Evolutionary conservation across 2,888 invertebrate genomes (phyloP), one percentile per base, ranked within the genome.

Genomic region (Fragum whitleyi): DNA sequence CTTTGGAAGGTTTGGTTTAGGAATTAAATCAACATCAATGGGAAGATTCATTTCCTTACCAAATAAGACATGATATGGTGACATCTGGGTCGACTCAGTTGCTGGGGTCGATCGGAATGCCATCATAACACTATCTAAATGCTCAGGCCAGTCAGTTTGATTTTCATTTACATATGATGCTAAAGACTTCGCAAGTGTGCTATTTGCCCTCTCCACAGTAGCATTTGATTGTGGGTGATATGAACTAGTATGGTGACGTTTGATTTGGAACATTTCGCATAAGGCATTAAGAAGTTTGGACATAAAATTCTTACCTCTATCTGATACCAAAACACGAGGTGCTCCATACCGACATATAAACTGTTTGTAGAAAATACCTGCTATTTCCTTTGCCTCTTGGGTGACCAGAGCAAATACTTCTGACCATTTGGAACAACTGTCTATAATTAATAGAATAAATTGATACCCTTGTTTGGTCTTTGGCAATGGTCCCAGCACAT

Each of bases 351-450:
- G 32, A 19, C 74, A 57, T 28, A 83, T 73, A 7, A 85, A 76
- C 51, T 81, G 77, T 19, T 57, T 78, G 39, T 83, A 86, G 29
- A 85, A 57, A 55, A 83, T 68, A 1, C 42, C 23, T 14, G 83
- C 83, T 16, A 80, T 72, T 69, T 84, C 74, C 21, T 61, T 55
- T 53, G 87, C 86, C 16, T 75, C 74, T 59, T 81, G 81, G 7
- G 79, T 83, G 16, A 42, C 29, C 39, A 86, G 26, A 9, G 88
- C 83, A 78, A 81, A 84, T 3, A 75, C 82, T 29, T 87, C 87
- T 42, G 61, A 36, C 86, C 83, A 87, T 70, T 76, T 70, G 9
- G 82, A 65, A 57, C 73, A 83, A n/a, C 62, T 67, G 47, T 80
- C 78, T 21, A 76, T 78, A n/a, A 85, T 65, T n/a, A 84, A 23